Base-by-base conservation (phyloP, 2,888 invertebrate genomes). In the Mylabris sibirica region DNA sequence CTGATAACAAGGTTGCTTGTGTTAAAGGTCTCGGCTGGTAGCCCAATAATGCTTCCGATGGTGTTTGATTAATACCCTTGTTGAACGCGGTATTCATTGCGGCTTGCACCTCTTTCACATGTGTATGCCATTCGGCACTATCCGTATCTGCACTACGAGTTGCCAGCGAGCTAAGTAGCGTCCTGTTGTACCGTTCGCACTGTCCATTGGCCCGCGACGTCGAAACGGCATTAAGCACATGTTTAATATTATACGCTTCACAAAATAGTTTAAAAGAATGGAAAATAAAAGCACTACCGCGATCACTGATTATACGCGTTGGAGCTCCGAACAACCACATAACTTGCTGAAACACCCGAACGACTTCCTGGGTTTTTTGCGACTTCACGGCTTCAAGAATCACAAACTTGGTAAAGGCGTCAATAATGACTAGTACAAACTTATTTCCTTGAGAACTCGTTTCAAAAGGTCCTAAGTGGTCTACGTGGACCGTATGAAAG, bases 381-480 rank as follows among this genome's bases (percentile, higher is more conserved):
- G 57, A 72, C 60, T 61, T 64, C 2, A 76, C 74, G 0, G 78
- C 65, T 65, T 79, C 76, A 3, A 79, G 30, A 6, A 80, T 66
- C 0, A 69, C 68, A 59, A 74, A 78, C 44, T 81, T 79, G 0
- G 78, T 80, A 59, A 80, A 79, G 0, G 61, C 77, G 41, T 79
- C 78, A 1, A 80, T 74, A 1, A 77, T 66, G 2, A 74, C 74
- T 11, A 80, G 61, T 6, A 79, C 53, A 22, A 77, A 68, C 14
- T 71, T 74, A 53, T 80, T 80, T 26, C 70, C 68, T 0, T 59
- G 68, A 17, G 41, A 65, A 60, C 74, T 77, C 4, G 63, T 69
- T 57, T 74, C 74, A 61, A 78, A 79, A 1, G 78, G 79, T 0
- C 78, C 76, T 0, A 79, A 20, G 65, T 81, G 81, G 64, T 82